Base-by-base conservation (phyloP, 2,113 vertebrate species). In the Dolichotis patagonum region DNA sequence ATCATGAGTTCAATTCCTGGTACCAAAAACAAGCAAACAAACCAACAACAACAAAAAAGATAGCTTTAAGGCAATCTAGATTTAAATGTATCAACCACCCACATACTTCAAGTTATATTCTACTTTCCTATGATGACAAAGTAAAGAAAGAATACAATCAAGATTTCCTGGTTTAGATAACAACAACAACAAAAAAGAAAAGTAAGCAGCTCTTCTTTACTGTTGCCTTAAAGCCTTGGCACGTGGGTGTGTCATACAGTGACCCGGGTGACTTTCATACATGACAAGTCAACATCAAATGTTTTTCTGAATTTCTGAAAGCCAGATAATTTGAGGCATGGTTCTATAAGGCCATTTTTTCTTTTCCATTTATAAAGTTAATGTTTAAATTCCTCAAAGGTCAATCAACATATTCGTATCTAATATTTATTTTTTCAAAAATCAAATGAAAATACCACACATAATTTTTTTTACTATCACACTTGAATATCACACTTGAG, bases 141-240 rank as follows among this genome's bases (percentile, higher is more conserved):
- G 69, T 78, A 60, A 88, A 96, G 52, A 90, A 93, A 67, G 67
- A 94, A 38, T 93, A 69, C 28, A 85, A 67, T 73, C 28, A 83
- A 82, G 75, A 94, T 90, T 92, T 71, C 88, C 28, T 62, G 89
- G 86, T 28, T 97, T 96, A 95, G 67, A 95, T 90, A 88, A 93
- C 54, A 97, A 97, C 81, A 94, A 96, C 54, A 54, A 82, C 28
- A 58, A 32, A 22, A 41, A 75, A 75, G 52, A 52, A 52, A 26
- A 6, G 13, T 20, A 32, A 92, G 93, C 93, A 95, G n/a, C 19
- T 94, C 41, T 75, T 35, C 32, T 30, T 96, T 38, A 60, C 60
- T 24, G 41, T 69, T 65, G 60, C 90, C 85, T 62, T 7, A 95
- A 97, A 97, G 58, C 12, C 84, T 80, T 19, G 43, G 14, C 49